These are phyloP conservation scores for Cyprinella venusta DNA, from an alignment of 2,797 vertebrate genomes.

Conservation along the genomic window DNA sequence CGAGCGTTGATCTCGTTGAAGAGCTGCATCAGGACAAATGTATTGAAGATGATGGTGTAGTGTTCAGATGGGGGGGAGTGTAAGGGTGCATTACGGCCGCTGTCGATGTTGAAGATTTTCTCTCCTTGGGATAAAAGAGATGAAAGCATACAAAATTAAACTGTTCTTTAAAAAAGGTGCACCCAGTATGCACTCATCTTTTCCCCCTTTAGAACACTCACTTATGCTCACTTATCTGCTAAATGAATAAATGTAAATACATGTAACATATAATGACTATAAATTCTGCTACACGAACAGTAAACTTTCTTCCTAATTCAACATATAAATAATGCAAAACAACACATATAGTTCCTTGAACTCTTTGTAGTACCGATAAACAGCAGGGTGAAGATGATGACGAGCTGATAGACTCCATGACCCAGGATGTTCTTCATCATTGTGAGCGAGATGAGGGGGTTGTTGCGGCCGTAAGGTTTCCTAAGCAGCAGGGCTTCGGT, in stretches of 20 bases:
- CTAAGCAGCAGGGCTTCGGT: slow-evolving; percentile 88
- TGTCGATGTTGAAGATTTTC: slow-evolving; percentile 90
- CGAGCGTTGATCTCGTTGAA: slow-evolving; percentile 90
- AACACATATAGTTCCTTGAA: background rate
- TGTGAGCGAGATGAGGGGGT: slow-evolving; percentile 91
- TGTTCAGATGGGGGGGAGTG: slow-evolving; percentile 90
- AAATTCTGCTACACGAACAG: background rate
- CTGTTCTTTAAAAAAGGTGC: background rate
- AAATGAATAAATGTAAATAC: background rate
- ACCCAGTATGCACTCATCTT: background rate
- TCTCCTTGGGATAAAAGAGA: slow-evolving; percentile 76
- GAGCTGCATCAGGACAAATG: slow-evolving; percentile 90
- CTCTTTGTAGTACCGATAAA: slow-evolving; percentile 79
- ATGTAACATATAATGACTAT: background rate
- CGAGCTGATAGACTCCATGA: slow-evolving; percentile 89
- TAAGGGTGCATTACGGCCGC: slow-evolving; percentile 86
- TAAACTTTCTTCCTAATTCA: background rate
- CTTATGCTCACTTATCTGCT: background rate
- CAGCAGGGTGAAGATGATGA: slow-evolving; percentile 90
- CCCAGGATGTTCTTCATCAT: slow-evolving; percentile 96
- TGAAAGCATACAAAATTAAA: background rate
- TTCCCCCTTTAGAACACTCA: background rate
- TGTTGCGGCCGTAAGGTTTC: slow-evolving; percentile 90
- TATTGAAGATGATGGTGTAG: slow-evolving; percentile 92
- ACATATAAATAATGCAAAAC: slow-evolving; percentile 17